phyloP scores from a whole-genome alignment of 2,113 vertebrate genomes.

The Nycticebus coucang region DNA sequence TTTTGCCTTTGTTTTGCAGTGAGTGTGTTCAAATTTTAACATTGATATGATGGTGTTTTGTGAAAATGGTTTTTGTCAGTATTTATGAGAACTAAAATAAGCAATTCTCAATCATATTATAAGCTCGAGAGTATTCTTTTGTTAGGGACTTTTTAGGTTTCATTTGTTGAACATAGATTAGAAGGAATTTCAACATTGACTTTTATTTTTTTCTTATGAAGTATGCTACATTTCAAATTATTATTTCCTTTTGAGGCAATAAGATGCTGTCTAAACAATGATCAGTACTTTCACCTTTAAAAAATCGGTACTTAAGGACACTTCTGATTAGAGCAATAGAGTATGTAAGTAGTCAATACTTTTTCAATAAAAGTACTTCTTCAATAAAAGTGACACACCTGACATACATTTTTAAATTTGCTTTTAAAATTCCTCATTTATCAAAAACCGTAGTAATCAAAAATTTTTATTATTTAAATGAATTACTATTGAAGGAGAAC shows the following conservation, averaged over 20 bases:
- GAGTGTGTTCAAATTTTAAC: slow-evolving; percentile 50
- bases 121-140: not conserved
- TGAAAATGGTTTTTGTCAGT: slow-evolving; percentile 27
- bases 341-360: not conserved
- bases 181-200: not conserved
- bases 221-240: not conserved
- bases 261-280: not conserved
- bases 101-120: not conserved
- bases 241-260: not conserved
- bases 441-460: not conserved
- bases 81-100: not conserved
- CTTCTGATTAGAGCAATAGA: not conserved
- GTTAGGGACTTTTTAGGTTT: not conserved
- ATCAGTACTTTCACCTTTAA: not conserved
- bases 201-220: slow-evolving; percentile 24
- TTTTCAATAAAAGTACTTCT: not conserved
- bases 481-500: not conserved
- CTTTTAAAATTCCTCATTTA: not conserved
- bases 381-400: not conserved
- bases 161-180: not conserved
- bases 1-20: slow-evolving; percentile 55
- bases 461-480: not conserved
- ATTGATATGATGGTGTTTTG: not conserved
- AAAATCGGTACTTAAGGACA: not conserved
- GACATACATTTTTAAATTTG: not conserved